Percentiles rank a stretch among this genome's conserved stretches.
Evolutionary conservation across 2,797 vertebrate species (phyloP).

Genomic region (Rhabdophis nuchalis): DNA sequence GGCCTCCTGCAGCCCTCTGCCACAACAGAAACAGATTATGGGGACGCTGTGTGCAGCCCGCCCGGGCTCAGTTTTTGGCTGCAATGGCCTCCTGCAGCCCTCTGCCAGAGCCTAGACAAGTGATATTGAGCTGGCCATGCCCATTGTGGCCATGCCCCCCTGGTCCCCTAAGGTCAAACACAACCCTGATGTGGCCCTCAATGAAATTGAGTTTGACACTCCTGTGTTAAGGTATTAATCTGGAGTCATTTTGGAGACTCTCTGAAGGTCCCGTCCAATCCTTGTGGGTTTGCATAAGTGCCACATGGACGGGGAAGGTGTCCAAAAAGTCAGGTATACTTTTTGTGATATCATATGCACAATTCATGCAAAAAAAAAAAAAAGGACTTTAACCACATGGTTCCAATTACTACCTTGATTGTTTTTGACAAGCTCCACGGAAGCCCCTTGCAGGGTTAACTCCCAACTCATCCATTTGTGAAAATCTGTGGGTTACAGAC

Average conservation of each 20-base stretch:
- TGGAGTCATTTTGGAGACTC: not conserved
- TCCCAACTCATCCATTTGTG: constrained; percentile 30
- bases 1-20: no score
- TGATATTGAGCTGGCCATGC: no score
- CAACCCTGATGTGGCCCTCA: no score
- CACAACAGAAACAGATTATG: no score
- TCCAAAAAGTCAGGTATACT: not conserved
- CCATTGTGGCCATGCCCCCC: no score
- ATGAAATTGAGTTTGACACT: no score
- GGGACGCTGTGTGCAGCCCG: no score
- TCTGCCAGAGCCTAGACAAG: no score
- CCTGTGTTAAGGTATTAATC: not conserved
- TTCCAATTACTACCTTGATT: not conserved
- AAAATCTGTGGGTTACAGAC: constrained; percentile 18
- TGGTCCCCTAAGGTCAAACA: no score
- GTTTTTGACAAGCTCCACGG: not conserved
- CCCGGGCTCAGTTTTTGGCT: no score
- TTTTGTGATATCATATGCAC: not conserved
- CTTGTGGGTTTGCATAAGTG: not conserved
- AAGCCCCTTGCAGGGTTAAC: constrained; percentile 6
- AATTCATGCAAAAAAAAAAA: not conserved
- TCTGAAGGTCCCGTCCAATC: not conserved
- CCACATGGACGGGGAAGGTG: not conserved
- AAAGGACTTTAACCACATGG: not conserved
- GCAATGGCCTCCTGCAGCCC: no score